Evolutionary conservation across 2,888 invertebrate genomes (phyloP).

Genomic region (Polydrusus cervinus): DNA sequence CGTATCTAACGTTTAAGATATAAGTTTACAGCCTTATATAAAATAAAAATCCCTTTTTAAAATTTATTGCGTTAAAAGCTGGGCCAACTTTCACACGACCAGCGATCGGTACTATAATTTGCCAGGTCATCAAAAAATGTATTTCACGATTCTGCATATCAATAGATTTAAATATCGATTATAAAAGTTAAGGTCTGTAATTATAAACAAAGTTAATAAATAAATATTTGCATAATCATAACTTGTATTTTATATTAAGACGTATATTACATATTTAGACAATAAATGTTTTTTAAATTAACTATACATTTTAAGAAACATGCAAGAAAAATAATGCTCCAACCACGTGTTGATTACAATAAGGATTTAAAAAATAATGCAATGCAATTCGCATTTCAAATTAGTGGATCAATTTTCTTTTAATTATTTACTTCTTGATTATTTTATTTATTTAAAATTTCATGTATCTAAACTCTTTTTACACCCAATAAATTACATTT

Average conservation of each 20-base stretch:
- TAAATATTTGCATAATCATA: constrained; percentile 43
- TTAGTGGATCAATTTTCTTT: no score
- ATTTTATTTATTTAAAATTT: no score
- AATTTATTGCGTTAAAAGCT: constrained; percentile 30
- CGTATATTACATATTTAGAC: background rate
- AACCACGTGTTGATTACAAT: no score
- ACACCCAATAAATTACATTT: no score
- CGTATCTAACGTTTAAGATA: background rate
- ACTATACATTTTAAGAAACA: no score
- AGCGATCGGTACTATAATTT: constrained; percentile 37
- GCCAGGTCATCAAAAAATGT: constrained; percentile 39
- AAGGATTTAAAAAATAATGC: no score
- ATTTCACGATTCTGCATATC: constrained; percentile 36
- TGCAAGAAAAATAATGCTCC: no score
- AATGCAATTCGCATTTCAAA: no score
- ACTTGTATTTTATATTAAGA: constrained; percentile 16
- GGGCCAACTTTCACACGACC: constrained; percentile 33
- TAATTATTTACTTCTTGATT: no score
- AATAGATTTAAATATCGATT: constrained; percentile 27
- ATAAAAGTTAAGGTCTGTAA: constrained; percentile 31
- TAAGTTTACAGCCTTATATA: constrained; percentile 15
- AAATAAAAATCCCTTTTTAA: constrained; percentile 31
- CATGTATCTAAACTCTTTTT: no score
- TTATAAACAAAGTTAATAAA: constrained; percentile 36
- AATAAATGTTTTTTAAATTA: background rate